Evolutionary conservation across 1,140 invertebrate genomes (phyloP).

Genomic region (Pantala flavescens): DNA sequence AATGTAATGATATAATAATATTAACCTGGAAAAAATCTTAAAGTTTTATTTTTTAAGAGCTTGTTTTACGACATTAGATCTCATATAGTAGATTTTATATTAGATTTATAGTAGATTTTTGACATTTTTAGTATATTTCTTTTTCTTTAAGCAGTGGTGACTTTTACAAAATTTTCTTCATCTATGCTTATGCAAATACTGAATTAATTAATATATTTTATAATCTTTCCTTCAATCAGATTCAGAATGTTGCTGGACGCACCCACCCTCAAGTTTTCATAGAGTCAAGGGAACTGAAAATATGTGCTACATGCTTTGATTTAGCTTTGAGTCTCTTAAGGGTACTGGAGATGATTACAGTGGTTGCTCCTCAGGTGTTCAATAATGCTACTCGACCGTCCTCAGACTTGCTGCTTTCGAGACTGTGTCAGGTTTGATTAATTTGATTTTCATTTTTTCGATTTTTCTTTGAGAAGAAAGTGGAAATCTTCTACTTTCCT

Average conservation of each 20-base stretch:
- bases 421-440: constrained; percentile 50
- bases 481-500: no score
- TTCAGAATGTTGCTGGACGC: constrained; percentile 42
- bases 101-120: no score
- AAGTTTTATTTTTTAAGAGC: no score
- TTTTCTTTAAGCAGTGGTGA: no score
- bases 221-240: constrained; percentile 34
- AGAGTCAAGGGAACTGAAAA: constrained; percentile 69
- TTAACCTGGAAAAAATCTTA: no score
- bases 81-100: no score
- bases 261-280: constrained; percentile 43
- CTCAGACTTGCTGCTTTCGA: constrained; percentile 50
- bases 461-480: neutral
- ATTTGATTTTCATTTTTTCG: constrained; percentile 16
- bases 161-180: no score
- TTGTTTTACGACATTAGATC: no score
- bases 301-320: constrained; percentile 74
- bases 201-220: no score
- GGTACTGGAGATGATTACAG: constrained; percentile 69
- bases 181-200: no score
- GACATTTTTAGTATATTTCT: no score
- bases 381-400: constrained; percentile 44
- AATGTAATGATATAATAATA: no score
- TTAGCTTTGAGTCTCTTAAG: constrained; percentile 56
- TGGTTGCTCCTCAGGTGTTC: constrained; percentile 50